A percentile compares a stretch with the other conserved stretches of the same genome.
These are phyloP conservation scores for Diaperis boleti DNA, from an alignment of 2,888 invertebrate genomes.

Conservation along the genomic window DNA sequence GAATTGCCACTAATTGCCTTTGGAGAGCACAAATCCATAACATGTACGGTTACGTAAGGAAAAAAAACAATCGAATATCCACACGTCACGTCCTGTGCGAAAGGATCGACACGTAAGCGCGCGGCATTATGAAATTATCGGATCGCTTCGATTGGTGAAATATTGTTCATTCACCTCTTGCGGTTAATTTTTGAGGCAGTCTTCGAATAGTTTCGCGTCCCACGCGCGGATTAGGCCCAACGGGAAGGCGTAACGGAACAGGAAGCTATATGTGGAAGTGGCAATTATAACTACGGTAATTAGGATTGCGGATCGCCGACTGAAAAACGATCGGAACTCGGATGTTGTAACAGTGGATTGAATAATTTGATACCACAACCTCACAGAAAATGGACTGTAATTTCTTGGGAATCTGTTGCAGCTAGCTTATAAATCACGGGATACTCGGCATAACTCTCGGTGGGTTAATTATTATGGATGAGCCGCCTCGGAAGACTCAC, in stretches of 20 bases:
- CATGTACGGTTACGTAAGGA: slow-evolving; percentile 1
- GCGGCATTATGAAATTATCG: slow-evolving; percentile 9
- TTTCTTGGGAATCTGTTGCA: too few species aligned
- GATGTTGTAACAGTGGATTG: neutral
- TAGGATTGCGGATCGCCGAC: neutral
- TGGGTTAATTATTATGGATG: slow-evolving; percentile 36
- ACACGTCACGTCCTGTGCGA: neutral
- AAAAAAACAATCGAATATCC: slow-evolving; percentile 23
- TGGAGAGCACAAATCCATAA: too few species aligned
- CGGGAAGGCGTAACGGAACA: neutral
- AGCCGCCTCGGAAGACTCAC: slow-evolving; percentile 27
- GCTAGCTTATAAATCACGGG: slow-evolving; percentile 20
- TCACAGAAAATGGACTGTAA: neutral
- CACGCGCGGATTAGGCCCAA: neutral
- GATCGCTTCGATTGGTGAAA: slow-evolving; percentile 26
- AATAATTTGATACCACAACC: neutral
- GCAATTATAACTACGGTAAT: neutral
- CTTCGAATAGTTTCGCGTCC: neutral
- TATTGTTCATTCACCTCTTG: slow-evolving; percentile 35
- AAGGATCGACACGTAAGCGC: slow-evolving; percentile 14
- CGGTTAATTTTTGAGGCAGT: slow-evolving; percentile 22
- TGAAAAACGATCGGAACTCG: neutral
- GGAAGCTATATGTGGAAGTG: neutral
- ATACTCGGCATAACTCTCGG: slow-evolving; percentile 20
- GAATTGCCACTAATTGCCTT: slow-evolving; percentile 26